These are phyloP conservation scores for Sebastes hubbsi DNA, from an alignment of 2,797 vertebrate species.

Conservation along the genomic window DNA sequence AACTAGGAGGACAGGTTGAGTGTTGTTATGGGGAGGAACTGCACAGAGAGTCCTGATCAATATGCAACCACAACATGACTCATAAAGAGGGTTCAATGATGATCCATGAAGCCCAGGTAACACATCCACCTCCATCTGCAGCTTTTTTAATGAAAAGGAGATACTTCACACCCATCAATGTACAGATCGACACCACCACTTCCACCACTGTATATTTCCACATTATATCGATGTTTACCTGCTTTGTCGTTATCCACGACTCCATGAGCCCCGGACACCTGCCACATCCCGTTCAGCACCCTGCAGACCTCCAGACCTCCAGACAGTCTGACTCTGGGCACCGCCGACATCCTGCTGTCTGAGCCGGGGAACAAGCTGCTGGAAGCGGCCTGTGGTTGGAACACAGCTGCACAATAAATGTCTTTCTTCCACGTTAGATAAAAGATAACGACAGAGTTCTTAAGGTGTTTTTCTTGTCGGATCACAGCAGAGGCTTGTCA, in stretches of 20 bases:
- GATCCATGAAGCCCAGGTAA: slow-evolving; percentile 38
- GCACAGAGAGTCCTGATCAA: slow-evolving; percentile 42
- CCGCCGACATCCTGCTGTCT: slow-evolving; percentile 38
- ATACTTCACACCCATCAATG: slow-evolving; percentile 39
- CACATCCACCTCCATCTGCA: slow-evolving; percentile 56
- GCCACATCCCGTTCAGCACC: slow-evolving; percentile 71
- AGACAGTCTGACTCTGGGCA: slow-evolving; percentile 58
- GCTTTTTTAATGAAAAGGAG: slow-evolving; percentile 50
- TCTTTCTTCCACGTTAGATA: neutral
- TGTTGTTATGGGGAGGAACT: slow-evolving; percentile 65
- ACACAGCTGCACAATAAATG: neutral
- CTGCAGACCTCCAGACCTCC: slow-evolving; percentile 68
- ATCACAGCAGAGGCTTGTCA: neutral
- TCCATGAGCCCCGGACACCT: slow-evolving; percentile 66
- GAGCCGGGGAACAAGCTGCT: neutral
- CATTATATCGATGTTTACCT: slow-evolving; percentile 16
- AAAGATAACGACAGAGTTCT: neutral
- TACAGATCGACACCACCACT: slow-evolving; percentile 12
- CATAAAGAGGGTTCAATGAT: slow-evolving; percentile 13
- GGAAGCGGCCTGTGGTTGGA: fast-evolving
- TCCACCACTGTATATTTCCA: too few relatives aligned
- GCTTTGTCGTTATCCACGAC: slow-evolving; percentile 36
- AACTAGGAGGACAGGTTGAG: slow-evolving; percentile 39
- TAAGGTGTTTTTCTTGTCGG: neutral
- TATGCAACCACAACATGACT: slow-evolving; percentile 44